Percentiles rank a stretch among this genome's conserved stretches.
Conservation (phyloP, 2,888 invertebrate genomes). For the Atethmia centrago region DNA sequence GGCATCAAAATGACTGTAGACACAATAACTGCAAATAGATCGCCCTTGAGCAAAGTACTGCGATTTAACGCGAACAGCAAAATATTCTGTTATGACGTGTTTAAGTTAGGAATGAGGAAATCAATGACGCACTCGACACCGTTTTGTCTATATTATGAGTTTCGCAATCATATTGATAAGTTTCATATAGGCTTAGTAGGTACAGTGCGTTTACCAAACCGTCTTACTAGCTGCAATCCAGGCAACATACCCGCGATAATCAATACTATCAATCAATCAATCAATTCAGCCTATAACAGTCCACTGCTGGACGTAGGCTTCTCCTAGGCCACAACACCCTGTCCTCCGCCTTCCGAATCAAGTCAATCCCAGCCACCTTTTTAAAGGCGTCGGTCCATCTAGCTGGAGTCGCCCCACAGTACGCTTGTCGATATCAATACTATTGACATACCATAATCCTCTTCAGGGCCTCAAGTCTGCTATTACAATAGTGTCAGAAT, state of each 20-base stretch:
- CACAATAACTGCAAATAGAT: conserved; percentile 51
- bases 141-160: not conserved
- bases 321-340: too few relatives aligned
- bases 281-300: too few relatives aligned
- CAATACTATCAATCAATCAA: too few relatives aligned
- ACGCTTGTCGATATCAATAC: too few relatives aligned
- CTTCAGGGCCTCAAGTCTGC: too few relatives aligned
- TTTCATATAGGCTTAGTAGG: not conserved
- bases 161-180: not conserved
- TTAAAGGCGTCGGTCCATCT: too few relatives aligned
- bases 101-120: conserved; percentile 7
- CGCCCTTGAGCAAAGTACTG: conserved; percentile 29
- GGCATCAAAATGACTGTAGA: conserved; percentile 21
- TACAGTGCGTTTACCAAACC: not conserved
- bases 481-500: too few relatives aligned
- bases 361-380: too few relatives aligned
- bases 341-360: too few relatives aligned
- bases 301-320: too few relatives aligned
- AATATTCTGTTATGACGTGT: conserved; percentile 25
- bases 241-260: not conserved
- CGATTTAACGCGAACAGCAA: conserved; percentile 14
- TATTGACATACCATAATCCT: too few relatives aligned
- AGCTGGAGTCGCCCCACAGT: too few relatives aligned
- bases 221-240: not conserved
- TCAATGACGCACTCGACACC: not conserved